A percentile compares a stretch with the other conserved stretches of the same genome.
phyloP scores from a whole-genome alignment of 2,888 invertebrate species.

The Drosophila nr. perissopoda region DNA sequence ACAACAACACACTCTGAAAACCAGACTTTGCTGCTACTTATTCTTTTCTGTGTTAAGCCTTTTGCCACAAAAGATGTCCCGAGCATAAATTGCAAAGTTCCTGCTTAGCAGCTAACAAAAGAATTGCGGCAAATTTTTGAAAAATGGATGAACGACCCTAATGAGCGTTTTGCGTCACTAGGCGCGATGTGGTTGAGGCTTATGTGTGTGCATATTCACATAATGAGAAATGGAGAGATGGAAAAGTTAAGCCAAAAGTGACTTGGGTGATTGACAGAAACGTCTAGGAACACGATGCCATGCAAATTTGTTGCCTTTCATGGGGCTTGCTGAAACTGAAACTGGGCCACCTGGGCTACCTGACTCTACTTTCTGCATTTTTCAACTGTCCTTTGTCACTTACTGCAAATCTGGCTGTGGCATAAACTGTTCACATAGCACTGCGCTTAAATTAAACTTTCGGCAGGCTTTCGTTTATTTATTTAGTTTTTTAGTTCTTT shows the following conservation, averaged over 20 bases:
- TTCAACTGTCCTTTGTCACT: slow-evolving; percentile 2
- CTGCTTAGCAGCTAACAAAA: slow-evolving; percentile 27
- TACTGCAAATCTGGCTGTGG: slow-evolving; percentile 15
- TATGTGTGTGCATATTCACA: slow-evolving; percentile 17
- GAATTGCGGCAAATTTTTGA: slow-evolving; percentile 41
- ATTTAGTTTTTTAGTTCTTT: slow-evolving; percentile 18
- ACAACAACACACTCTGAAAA: slow-evolving; percentile 46
- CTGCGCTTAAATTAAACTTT: slow-evolving; percentile 46
- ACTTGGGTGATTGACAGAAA: slow-evolving; percentile 41
- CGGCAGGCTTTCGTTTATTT: slow-evolving; percentile 33
- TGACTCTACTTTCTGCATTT: slow-evolving; percentile 14
- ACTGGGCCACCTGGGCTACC: slow-evolving; percentile 10
- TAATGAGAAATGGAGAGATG: slow-evolving; percentile 4
- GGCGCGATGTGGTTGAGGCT: slow-evolving; percentile 4
- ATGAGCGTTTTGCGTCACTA: slow-evolving; percentile 43
- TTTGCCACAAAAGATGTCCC: slow-evolving; percentile 31
- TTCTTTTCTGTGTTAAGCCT: slow-evolving; percentile 33
- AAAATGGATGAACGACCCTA: slow-evolving; percentile 58
- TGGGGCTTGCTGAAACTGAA: not conserved
- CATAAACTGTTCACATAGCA: slow-evolving; percentile 14
- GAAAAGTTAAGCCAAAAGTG: slow-evolving; percentile 38
- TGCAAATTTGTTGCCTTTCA: slow-evolving; percentile 15
- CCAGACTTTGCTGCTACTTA: slow-evolving; percentile 15
- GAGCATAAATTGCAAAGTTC: slow-evolving; percentile 58
- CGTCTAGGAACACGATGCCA: slow-evolving; percentile 6